These are phyloP conservation scores for Dyspetes luteomarginatus DNA, from an alignment of 2,888 invertebrate genomes.

Conservation along the genomic window DNA sequence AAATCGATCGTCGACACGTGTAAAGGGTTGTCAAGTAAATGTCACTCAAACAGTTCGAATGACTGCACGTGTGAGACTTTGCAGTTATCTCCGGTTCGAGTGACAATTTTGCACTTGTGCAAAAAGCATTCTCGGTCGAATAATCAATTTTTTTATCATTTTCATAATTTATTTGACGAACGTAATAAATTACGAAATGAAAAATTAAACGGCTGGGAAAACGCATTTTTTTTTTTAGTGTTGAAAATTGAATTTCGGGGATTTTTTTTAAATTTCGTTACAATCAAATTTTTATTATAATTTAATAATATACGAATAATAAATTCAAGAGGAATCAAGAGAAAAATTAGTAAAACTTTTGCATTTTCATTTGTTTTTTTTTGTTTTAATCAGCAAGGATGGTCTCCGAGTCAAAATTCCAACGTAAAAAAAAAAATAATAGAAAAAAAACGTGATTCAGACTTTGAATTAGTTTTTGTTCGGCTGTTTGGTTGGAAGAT, in stretches of 20 bases:
- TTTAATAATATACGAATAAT: too few relatives aligned
- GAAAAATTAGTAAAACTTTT: background rate
- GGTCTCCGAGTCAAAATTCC: constrained; percentile 3
- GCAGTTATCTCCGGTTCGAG: background rate
- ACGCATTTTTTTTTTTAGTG: too few relatives aligned
- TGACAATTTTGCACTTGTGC: background rate
- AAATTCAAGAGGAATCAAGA: too few relatives aligned
- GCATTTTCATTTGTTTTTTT: background rate
- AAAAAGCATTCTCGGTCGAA: background rate
- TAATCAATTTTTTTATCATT: background rate
- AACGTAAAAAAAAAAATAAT: too few relatives aligned
- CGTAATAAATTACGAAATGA: background rate
- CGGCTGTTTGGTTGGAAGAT: constrained; percentile 16
- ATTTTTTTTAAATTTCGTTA: too few relatives aligned
- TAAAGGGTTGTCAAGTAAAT: constrained; percentile 34
- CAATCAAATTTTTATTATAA: too few relatives aligned
- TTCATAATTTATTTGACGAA: too few relatives aligned
- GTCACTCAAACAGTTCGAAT: constrained; percentile 7
- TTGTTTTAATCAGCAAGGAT: background rate
- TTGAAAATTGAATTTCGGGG: too few relatives aligned
- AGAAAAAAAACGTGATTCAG: constrained; percentile 35
- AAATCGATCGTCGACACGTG: constrained; percentile 31
- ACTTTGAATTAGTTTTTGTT: constrained; percentile 32
- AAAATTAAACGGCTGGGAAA: background rate
- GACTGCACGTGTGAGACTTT: background rate